These are phyloP conservation scores for Andrena fulva DNA, from an alignment of 2,888 invertebrate species.

Conservation along the genomic window DNA sequence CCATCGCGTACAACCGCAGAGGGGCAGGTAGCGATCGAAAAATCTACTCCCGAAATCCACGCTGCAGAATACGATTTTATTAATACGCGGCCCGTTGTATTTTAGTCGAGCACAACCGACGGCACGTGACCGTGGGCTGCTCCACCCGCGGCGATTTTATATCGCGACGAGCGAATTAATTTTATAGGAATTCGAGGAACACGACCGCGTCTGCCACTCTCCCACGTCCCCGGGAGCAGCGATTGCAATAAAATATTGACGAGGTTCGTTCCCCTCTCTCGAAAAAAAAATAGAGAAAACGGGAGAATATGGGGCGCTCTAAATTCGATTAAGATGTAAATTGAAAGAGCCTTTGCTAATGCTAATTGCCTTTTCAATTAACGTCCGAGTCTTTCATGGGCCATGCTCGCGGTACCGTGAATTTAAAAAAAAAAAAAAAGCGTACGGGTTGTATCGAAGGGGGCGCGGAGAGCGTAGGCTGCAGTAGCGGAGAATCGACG, in stretches of 20 bases:
- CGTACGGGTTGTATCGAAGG: background rate
- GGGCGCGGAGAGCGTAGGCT: background rate
- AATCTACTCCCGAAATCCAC: background rate
- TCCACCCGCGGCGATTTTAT: background rate
- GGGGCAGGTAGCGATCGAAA: background rate
- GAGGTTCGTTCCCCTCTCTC: background rate
- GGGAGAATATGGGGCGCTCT: background rate
- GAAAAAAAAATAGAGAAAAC: background rate
- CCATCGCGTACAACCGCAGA: background rate
- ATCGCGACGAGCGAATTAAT: slow-evolving; percentile 3
- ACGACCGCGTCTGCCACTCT: background rate
- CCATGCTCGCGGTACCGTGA: background rate
- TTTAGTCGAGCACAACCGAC: background rate
- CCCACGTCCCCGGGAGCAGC: background rate
- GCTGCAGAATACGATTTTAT: slow-evolving; percentile 26
- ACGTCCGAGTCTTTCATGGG: background rate
- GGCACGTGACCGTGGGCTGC: background rate
- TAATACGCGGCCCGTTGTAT: background rate
- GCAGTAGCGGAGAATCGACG: background rate
- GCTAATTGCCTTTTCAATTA: slow-evolving; percentile 14
- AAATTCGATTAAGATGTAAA: background rate
- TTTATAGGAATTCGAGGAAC: background rate
- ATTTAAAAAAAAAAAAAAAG: background rate
- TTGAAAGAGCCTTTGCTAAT: background rate
- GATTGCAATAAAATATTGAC: slow-evolving; percentile 10